phyloP scores from a whole-genome alignment of 2,113 vertebrate species.

The Gambusia holbrooki region DNA sequence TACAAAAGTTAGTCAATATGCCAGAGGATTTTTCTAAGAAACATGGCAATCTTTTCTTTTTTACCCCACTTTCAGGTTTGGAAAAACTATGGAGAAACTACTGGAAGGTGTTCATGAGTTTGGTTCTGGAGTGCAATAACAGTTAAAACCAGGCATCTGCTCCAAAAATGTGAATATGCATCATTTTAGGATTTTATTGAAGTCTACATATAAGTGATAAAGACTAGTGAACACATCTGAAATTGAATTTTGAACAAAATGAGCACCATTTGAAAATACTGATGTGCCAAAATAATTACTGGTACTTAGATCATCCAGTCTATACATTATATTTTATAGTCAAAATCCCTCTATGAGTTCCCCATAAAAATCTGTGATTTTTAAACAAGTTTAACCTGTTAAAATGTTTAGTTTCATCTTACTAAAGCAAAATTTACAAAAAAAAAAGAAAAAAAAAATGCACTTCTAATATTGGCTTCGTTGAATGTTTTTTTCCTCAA shows the following conservation, averaged over 20 bases:
- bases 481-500: background rate
- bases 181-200: conserved; percentile 6
- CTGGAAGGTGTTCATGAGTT: conserved; percentile 6
- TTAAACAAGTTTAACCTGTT: conserved; percentile 4
- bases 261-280: conserved; percentile 36
- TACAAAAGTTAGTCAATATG: conserved; percentile 13
- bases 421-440: conserved; percentile 31
- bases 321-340: conserved; percentile 5
- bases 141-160: conserved; percentile 13
- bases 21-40: background rate
- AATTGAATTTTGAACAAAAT: conserved; percentile 20
- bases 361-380: conserved; percentile 19
- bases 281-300: conserved; percentile 25
- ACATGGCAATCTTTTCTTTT: conserved; percentile 3
- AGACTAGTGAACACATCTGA: background rate
- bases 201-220: conserved; percentile 32
- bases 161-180: conserved; percentile 29
- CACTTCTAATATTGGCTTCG: conserved; percentile 21
- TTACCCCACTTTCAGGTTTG: background rate
- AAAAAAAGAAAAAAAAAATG: conserved; percentile 15
- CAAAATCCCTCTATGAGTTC: background rate
- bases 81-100: background rate
- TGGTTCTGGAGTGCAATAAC: background rate
- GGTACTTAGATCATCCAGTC: conserved; percentile 20
- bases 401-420: conserved; percentile 29